phyloP scores from a whole-genome alignment of 2,797 vertebrate species.

The Kryptolebias ocellatus region DNA sequence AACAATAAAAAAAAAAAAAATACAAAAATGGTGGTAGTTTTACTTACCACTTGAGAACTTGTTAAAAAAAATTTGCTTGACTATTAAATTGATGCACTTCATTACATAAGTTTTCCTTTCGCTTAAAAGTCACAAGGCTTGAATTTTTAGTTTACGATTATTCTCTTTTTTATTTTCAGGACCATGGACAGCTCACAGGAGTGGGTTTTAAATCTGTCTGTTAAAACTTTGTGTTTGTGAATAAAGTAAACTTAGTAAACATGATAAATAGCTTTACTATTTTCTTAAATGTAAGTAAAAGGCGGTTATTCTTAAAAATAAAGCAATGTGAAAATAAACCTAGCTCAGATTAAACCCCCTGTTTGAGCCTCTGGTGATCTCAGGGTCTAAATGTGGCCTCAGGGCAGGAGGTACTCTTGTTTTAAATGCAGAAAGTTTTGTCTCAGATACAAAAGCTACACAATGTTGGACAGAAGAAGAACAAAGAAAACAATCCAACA shows the following conservation, averaged over 20 bases:
- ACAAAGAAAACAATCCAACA: no score
- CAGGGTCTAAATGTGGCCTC: no score
- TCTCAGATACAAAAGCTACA: no score
- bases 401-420: no score
- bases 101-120: neutral
- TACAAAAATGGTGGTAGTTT: neutral
- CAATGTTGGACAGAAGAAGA: no score
- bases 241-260: neutral
- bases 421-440: no score
- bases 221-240: neutral
- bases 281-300: neutral
- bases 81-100: neutral
- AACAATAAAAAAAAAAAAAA: no score
- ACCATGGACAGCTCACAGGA: neutral
- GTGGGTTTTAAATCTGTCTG: neutral
- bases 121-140: neutral
- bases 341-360: neutral
- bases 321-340: neutral
- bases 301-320: neutral
- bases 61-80: neutral
- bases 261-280: neutral
- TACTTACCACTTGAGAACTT: neutral
- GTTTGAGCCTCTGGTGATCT: neutral
- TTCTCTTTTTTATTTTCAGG: neutral
- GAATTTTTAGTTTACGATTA: neutral